Evolutionary conservation across 2,797 vertebrate genomes (phyloP).

Genomic region (Typhlichthys eigenmanni): DNA sequence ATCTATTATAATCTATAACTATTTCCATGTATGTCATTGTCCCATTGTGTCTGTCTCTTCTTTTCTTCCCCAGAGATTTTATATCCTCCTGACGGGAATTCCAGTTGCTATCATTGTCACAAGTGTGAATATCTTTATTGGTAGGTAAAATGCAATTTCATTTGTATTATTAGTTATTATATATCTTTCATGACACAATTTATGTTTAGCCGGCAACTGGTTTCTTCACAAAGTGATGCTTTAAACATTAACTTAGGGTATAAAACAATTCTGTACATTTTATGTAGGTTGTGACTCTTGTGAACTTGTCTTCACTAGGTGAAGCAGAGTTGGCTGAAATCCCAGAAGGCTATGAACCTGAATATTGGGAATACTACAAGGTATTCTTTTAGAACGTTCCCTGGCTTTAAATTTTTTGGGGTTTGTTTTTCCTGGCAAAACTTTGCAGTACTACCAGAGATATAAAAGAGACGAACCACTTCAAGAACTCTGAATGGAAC

Average conservation of each 20-base stretch:
- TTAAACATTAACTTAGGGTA: background rate
- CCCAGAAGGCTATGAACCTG: constrained; percentile 91
- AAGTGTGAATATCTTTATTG: constrained; percentile 87
- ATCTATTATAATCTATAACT: too few relatives aligned
- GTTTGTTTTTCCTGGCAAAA: too few relatives aligned
- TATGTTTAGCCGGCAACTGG: background rate
- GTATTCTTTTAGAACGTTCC: constrained; percentile 11
- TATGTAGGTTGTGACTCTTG: constrained; percentile 16
- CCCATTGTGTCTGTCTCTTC: background rate
- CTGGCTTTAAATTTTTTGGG: too few relatives aligned
- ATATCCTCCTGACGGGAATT: constrained; percentile 85
- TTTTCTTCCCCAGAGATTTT: constrained; percentile 78
- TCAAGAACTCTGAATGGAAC: too few relatives aligned
- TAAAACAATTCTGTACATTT: background rate
- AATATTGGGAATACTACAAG: constrained; percentile 90
- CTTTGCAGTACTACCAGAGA: too few relatives aligned
- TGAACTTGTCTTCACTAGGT: constrained; percentile 62
- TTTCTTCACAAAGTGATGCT: background rate
- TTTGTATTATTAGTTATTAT: background rate
- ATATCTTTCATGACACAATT: background rate
- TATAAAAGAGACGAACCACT: too few relatives aligned
- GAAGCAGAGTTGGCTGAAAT: constrained; percentile 89
- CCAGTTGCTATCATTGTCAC: constrained; percentile 80
- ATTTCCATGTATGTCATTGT: background rate
- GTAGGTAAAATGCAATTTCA: constrained; percentile 73